Base-by-base conservation (phyloP, 2,888 invertebrate species). In the Ligdia adustata region DNA sequence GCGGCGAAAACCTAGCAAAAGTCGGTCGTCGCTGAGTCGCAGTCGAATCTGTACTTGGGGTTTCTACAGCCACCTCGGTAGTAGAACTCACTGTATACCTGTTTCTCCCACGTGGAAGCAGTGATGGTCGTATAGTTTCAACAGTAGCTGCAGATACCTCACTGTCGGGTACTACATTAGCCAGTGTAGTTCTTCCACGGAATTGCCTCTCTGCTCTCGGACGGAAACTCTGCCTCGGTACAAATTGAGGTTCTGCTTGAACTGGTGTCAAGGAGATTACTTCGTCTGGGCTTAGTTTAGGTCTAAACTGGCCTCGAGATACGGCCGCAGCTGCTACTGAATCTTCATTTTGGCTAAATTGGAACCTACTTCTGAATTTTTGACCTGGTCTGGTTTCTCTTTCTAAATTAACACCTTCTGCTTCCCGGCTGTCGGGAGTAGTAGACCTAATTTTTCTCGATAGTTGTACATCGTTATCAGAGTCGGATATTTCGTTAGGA, bases 261-360 rank as follows among this genome's bases (percentile, higher is more conserved):
- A 88, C 75, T 0, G 92, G 90, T 1, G 91, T 92, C 31, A 92
- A 69, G 1, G 92, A 92, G 31, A 91, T 79, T 9, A 91, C 63
- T 68, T 92, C 92, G 48, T 91, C 89, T n/a, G 60, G 79, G 48
- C 51, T 76, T n/a, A 82, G 41, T 52, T 68, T 70, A 9, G 86
- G 78, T 53, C 78, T 78, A 32, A 75, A 79, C 20, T 80, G 76
- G 7, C 87, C 87, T 59, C 81, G 74, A 6, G 78, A 64, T 1
- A 86, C 64, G 5, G 87, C 86, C 5, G 84, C 87, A 14, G 86
- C 85, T 4, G 83, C 69, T 11, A 84, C 60, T 1, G 88, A 84
- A 55, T 89, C 89, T 6, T 80, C 83, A 39, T 34, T 62, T 15
- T 57, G 68, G 1, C 64, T 43, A 14, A 64, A 45, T 57, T 73